Evolutionary conservation across 2,888 invertebrate genomes (phyloP).

Genomic region (Stenchaetothrips biformis): DNA sequence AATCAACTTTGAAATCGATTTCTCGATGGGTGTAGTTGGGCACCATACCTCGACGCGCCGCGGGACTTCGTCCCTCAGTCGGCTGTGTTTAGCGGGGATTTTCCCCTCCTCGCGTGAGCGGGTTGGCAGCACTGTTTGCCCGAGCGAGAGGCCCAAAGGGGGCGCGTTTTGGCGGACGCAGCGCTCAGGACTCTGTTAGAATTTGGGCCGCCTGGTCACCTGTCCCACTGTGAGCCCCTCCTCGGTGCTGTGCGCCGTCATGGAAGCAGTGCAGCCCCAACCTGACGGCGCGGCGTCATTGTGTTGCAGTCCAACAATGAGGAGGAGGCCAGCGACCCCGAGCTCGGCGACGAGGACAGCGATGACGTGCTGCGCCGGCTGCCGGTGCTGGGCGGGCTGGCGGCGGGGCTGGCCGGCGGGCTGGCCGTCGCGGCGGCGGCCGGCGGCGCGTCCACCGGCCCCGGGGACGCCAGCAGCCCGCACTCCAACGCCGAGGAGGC

Average conservation of each 20-base stretch:
- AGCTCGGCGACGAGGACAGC: conserved; percentile 52
- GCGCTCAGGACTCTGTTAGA: no score
- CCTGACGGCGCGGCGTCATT: conserved; percentile 26
- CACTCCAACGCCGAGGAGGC: conserved; percentile 39
- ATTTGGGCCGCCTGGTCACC: no score
- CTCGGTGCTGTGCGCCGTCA: background rate
- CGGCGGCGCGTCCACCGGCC: conserved; percentile 49
- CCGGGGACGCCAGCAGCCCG: conserved; percentile 54
- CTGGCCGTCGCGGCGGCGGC: conserved; percentile 39
- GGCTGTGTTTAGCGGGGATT: no score
- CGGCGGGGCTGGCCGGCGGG: background rate
- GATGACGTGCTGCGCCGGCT: conserved; percentile 44
- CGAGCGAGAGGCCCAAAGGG: no score
- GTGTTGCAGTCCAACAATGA: conserved; percentile 43
- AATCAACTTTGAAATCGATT: no score
- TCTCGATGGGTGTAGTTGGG: no score
- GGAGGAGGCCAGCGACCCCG: conserved; percentile 52
- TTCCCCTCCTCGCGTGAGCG: no score
- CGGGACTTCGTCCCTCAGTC: no score
- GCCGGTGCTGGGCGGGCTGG: conserved; percentile 45
- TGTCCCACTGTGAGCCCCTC: no score
- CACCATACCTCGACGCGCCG: no score
- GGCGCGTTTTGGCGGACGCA: no score
- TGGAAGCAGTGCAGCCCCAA: conserved; percentile 40
- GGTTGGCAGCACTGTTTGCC: no score